Evolutionary conservation across 2,113 vertebrate species (phyloP).

Genomic region (Lasiurus cinereus): DNA sequence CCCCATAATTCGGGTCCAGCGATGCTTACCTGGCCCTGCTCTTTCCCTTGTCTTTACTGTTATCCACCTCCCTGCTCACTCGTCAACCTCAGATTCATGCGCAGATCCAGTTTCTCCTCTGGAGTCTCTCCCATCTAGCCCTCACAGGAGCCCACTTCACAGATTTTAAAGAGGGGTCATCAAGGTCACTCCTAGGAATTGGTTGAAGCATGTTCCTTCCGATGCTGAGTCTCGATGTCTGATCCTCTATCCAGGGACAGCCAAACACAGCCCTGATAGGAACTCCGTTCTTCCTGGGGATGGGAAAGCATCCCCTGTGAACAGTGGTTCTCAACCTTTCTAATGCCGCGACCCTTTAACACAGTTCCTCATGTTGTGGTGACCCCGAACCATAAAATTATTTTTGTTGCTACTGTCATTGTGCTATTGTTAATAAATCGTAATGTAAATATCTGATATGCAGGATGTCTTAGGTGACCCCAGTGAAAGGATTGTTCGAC

Average conservation of each 20-base stretch:
- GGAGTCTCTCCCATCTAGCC: neutral
- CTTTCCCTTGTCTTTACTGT: neutral
- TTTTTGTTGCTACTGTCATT: no score
- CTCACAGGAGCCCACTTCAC: neutral
- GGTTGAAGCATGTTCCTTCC: neutral
- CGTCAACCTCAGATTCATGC: neutral
- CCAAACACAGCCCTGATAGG: neutral
- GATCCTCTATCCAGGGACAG: neutral
- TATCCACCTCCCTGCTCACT: no score
- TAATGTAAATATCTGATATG: no score
- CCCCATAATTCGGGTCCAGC: fast-evolving
- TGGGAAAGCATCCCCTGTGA: neutral
- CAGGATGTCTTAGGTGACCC: no score
- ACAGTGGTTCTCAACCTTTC: no score
- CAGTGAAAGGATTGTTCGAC: no score
- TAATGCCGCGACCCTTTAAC: no score
- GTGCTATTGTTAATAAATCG: no score
- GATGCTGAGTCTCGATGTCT: neutral
- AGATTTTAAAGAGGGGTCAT: neutral
- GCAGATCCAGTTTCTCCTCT: neutral
- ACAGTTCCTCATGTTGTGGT: no score
- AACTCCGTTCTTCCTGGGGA: neutral
- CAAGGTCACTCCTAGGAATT: neutral
- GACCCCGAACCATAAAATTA: no score
- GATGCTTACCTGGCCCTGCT: neutral